Evolutionary conservation across 2,797 vertebrate genomes (phyloP).

Genomic region (Darevskia nairensis): DNA sequence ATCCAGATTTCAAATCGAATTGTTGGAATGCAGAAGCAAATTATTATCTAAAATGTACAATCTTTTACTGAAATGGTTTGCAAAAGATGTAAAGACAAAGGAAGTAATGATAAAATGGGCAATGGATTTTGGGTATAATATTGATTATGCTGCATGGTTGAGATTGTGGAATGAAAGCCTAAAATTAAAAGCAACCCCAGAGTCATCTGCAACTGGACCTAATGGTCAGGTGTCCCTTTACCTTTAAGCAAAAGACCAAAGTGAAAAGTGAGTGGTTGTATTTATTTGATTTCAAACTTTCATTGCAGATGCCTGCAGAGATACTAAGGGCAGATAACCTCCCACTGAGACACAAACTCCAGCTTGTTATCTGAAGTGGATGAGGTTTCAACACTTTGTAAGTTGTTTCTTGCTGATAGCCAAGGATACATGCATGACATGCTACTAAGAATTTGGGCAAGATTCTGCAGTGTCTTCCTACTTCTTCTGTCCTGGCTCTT

Average conservation of each 20-base stretch:
- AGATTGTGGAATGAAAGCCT: too few relatives aligned
- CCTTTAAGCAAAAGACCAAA: constrained; percentile 59
- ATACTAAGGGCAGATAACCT: constrained; percentile 46
- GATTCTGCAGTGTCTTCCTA: neutral
- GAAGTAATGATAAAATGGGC: too few relatives aligned
- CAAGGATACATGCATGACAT: constrained; percentile 7
- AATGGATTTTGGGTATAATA: too few relatives aligned
- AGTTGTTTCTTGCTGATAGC: constrained; percentile 20
- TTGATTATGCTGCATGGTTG: too few relatives aligned
- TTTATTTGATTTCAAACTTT: constrained; percentile 65
- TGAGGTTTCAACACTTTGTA: constrained; percentile 21
- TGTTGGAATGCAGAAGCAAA: too few relatives aligned
- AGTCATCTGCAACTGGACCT: too few relatives aligned
- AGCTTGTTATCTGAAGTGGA: constrained; percentile 14
- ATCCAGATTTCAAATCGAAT: too few relatives aligned
- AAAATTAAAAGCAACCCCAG: too few relatives aligned
- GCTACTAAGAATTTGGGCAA: neutral
- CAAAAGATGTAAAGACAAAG: too few relatives aligned
- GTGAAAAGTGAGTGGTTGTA: constrained; percentile 62
- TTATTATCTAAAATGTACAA: too few relatives aligned
- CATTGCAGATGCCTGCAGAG: constrained; percentile 54
- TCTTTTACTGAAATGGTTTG: too few relatives aligned
- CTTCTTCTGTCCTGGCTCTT: neutral
- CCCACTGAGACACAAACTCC: constrained; percentile 41
- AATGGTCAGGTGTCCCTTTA: too few relatives aligned